Percentiles rank a stretch among this genome's conserved stretches.
Conservation (phyloP, 23 tunicate species). For the Pegea sp. region DNA sequence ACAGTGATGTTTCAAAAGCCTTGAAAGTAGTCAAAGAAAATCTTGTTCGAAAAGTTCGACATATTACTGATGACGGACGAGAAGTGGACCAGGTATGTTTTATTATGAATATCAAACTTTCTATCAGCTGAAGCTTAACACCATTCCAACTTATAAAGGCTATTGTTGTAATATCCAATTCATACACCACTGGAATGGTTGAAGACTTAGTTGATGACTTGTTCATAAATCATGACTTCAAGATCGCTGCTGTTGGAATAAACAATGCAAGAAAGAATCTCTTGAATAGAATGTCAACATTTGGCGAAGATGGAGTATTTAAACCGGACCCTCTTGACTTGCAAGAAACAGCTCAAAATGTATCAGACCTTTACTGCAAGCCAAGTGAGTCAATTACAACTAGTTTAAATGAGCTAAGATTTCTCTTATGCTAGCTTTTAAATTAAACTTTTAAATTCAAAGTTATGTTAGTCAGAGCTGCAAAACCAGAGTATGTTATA, state of each 20-base stretch:
- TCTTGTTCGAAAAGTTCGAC: slow-evolving; percentile 2
- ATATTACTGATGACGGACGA: background rate
- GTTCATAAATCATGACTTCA: slow-evolving; percentile 1
- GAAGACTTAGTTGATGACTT: slow-evolving; percentile 5
- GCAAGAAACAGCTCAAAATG: background rate
- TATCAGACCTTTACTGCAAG: background rate
- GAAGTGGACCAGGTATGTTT: slow-evolving; percentile 2
- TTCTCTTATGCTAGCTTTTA: no score
- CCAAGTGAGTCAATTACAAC: no score
- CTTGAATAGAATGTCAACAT: background rate
- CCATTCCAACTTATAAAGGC: slow-evolving; percentile 1
- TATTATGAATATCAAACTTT: background rate
- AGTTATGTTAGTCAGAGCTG: no score
- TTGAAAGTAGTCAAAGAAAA: slow-evolving; percentile 5
- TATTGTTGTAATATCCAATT: slow-evolving; percentile 3
- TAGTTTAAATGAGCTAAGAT: no score
- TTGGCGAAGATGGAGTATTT: background rate
- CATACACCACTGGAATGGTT: slow-evolving; percentile 9
- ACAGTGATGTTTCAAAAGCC: slow-evolving; percentile 11
- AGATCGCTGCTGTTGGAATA: slow-evolving; percentile 9
- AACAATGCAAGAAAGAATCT: slow-evolving; percentile 2
- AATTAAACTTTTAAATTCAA: no score
- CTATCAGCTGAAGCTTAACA: background rate
- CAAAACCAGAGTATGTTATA: no score
- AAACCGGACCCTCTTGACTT: background rate